Percentiles rank a stretch among this genome's conserved stretches.
phyloP scores from a whole-genome alignment of 2,797 vertebrate species.

The Pseudocheirus occidentalis region DNA sequence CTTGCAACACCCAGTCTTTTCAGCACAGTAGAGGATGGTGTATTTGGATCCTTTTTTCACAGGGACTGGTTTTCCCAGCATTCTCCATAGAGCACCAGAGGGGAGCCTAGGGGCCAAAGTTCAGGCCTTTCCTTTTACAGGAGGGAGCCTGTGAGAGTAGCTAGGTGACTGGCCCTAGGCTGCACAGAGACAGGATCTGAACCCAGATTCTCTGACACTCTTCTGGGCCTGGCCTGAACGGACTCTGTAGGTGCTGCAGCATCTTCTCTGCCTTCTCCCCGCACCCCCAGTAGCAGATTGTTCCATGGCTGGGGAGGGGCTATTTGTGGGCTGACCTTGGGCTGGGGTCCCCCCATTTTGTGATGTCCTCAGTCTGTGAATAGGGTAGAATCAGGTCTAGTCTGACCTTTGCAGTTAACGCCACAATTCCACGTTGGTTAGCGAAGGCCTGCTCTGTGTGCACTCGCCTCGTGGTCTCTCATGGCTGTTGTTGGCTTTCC shows the following conservation, averaged over 20 bases:
- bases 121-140: neutral
- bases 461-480: neutral
- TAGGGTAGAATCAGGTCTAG: neutral
- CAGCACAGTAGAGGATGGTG: neutral
- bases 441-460: rapidly evolving
- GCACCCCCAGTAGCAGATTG: neutral
- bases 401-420: neutral
- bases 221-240: neutral
- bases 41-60: too few species aligned
- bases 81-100: neutral
- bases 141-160: neutral
- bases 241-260: too few species aligned
- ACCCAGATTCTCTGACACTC: neutral
- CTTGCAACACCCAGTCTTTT: neutral
- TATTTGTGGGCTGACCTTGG: neutral
- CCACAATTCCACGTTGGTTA: neutral
- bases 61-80: too few species aligned
- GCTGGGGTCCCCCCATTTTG: neutral
- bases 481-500: neutral
- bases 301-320: neutral
- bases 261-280: neutral
- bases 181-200: neutral
- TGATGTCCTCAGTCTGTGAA: neutral
- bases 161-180: neutral
- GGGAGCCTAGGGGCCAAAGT: neutral